A percentile compares a stretch with the other conserved stretches of the same genome.
Conservation (phyloP, 2,797 vertebrate species). For the Sebastes paucispinis region DNA sequence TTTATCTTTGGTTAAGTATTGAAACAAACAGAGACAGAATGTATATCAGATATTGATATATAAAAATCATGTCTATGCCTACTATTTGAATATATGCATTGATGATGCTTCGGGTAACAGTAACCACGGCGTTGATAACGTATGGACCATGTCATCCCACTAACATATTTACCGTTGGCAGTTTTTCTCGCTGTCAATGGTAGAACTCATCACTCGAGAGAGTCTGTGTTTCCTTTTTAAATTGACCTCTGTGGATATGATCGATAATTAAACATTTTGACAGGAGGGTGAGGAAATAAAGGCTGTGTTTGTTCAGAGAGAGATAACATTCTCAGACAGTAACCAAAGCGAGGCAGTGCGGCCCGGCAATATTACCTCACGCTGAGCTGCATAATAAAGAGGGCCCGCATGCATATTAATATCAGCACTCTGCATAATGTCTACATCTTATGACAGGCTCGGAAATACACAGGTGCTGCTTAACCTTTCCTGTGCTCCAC, state of each 20-base stretch:
- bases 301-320: constrained; percentile 67
- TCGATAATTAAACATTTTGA: constrained; percentile 74
- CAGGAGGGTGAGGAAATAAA: constrained; percentile 49
- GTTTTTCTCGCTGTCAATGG: constrained; percentile 13
- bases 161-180: constrained; percentile 9
- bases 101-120: constrained; percentile 9
- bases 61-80: neutral
- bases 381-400: constrained; percentile 79
- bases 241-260: constrained; percentile 50
- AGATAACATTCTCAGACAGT: constrained; percentile 68
- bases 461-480: constrained; percentile 64
- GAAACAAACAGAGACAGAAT: neutral
- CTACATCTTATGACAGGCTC: constrained; percentile 84
- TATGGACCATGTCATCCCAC: neutral
- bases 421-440: constrained; percentile 87
- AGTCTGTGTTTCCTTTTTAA: constrained; percentile 57
- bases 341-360: constrained; percentile 66
- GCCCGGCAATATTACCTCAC: constrained; percentile 71
- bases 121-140: neutral
- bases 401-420: constrained; percentile 87
- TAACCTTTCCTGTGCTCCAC: constrained; percentile 77
- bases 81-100: neutral
- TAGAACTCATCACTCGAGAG: constrained; percentile 26
- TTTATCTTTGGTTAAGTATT: neutral
- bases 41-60: neutral